Percentiles rank a stretch among this genome's conserved stretches.
Conservation (phyloP, 2,888 invertebrate species). For the Eledona agricola region DNA sequence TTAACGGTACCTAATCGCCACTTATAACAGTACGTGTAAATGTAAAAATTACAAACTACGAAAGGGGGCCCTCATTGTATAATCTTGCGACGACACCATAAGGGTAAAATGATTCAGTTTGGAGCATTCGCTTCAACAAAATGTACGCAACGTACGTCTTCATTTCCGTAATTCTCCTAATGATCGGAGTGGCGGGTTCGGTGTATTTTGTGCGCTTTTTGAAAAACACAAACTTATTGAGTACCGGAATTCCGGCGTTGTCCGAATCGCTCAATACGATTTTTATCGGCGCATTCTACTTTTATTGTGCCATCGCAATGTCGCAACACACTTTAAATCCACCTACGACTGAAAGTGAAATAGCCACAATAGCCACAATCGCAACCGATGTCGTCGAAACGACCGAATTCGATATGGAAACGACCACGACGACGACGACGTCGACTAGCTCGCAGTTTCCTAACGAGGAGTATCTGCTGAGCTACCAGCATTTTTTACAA, state of each 20-base stretch:
- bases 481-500: conserved; percentile 45
- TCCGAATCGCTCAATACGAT: conserved; percentile 55
- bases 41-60: no score
- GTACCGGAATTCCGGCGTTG: conserved; percentile 43
- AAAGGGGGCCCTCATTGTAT: no score
- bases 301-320: conserved; percentile 46
- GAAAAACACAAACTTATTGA: conserved; percentile 43
- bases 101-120: no score
- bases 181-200: conserved; percentile 47
- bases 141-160: conserved; percentile 55
- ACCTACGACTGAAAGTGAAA: conserved; percentile 3
- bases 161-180: conserved; percentile 50
- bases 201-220: conserved; percentile 51
- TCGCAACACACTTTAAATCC: conserved; percentile 17
- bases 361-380: conserved; percentile 33
- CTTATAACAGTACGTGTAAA: no score
- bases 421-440: conserved; percentile 2
- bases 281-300: conserved; percentile 55
- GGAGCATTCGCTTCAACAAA: conserved; percentile 32
- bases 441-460: neutral
- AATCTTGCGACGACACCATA: no score
- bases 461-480: conserved; percentile 40
- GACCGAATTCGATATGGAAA: no score
- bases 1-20: no score
- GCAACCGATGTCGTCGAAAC: no score